These are phyloP conservation scores for Pontoporia blainvillei DNA, from an alignment of 2,113 vertebrate genomes.

Conservation along the genomic window DNA sequence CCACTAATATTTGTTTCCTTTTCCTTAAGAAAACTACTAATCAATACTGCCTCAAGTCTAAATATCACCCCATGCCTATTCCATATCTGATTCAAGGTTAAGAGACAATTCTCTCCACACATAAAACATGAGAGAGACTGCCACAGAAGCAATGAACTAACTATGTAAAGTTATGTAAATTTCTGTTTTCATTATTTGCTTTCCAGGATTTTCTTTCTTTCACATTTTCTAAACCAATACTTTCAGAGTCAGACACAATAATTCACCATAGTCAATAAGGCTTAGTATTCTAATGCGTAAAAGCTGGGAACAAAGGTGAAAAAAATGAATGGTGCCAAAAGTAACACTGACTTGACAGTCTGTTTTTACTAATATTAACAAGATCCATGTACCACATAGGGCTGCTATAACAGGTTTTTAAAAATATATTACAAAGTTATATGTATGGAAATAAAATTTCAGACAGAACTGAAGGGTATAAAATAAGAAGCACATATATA, in stretches of 20 bases:
- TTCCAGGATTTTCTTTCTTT: not conserved
- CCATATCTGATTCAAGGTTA: not conserved
- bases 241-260: not conserved
- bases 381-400: not conserved
- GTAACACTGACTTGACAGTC: not conserved
- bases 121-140: not conserved
- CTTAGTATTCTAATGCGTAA: not conserved
- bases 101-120: not conserved
- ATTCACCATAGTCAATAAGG: not conserved
- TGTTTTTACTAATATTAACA: not conserved
- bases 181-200: not conserved
- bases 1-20: not conserved
- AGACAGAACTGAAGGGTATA: not conserved
- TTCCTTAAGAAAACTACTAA: not conserved
- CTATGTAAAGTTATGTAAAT: not conserved
- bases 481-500: not conserved
- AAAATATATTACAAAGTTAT: not conserved
- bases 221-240: not conserved
- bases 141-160: not conserved
- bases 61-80: not conserved
- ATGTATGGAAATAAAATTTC: not conserved
- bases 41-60: not conserved
- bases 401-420: not conserved
- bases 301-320: not conserved
- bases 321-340: slow-evolving; percentile 9